phyloP scores from a whole-genome alignment of 30 jellyfish, hydroid and myxozoan genomes.

The Calvadosia cruxmelitensis region DNA sequence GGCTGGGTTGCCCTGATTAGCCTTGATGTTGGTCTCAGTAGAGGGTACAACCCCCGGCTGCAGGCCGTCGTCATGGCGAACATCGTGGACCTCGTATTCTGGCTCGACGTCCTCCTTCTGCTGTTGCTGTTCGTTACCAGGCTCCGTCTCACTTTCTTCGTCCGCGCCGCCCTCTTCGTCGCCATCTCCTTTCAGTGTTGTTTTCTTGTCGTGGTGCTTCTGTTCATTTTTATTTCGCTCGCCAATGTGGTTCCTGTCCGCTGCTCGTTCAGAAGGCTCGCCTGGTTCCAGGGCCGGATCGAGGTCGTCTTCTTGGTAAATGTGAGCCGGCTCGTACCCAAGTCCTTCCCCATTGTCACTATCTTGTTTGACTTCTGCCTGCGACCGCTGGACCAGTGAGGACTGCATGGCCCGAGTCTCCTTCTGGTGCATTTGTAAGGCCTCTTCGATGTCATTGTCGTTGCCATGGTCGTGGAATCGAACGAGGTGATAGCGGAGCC shows the following conservation, averaged over 20 bases:
- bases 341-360: background rate
- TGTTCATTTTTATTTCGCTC: background rate
- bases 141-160: background rate
- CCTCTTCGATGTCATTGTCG: background rate
- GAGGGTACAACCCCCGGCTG: background rate
- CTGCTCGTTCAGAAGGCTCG: background rate
- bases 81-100: background rate
- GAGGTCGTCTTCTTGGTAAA: background rate
- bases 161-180: background rate
- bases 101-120: background rate
- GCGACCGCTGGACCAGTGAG: background rate
- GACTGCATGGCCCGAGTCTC: background rate
- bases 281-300: background rate
- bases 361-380: too few relatives aligned
- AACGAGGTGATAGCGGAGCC: background rate
- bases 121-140: background rate
- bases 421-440: background rate
- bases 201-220: background rate
- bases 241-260: background rate
- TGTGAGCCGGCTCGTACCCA: background rate
- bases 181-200: background rate
- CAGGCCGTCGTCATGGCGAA: background rate
- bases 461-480: background rate
- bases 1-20: background rate
- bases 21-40: background rate